Evolutionary conservation across 2,888 invertebrate species (phyloP).

Genomic region (Arctia plantaginis): DNA sequence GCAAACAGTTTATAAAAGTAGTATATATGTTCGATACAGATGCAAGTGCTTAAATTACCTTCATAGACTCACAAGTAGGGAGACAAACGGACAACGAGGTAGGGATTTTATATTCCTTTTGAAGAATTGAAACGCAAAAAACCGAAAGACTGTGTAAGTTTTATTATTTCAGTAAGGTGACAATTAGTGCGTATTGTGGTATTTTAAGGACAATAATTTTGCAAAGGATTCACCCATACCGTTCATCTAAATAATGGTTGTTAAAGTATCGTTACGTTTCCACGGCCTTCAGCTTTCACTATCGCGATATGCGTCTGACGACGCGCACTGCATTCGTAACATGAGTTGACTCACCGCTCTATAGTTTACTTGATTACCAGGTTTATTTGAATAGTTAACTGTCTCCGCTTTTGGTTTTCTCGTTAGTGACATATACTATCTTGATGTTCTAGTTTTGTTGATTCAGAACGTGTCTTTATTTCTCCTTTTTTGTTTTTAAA

Average conservation of each 20-base stretch:
- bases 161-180: not conserved
- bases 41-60: no score
- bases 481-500: no score
- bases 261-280: constrained; percentile 59
- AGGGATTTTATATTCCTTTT: not conserved
- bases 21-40: not conserved
- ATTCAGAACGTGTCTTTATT: not conserved
- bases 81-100: not conserved
- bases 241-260: constrained; percentile 48
- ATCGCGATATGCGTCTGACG: constrained; percentile 58
- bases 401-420: constrained; percentile 8
- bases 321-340: constrained; percentile 39
- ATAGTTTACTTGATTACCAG: constrained; percentile 32
- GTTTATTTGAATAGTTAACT: constrained; percentile 30
- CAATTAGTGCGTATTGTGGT: not conserved
- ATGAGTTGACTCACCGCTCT: constrained; percentile 29
- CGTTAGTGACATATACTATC: not conserved
- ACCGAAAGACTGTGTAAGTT: no score
- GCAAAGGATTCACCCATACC: constrained; percentile 12
- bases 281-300: constrained; percentile 77
- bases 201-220: constrained; percentile 19
- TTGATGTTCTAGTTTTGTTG: not conserved
- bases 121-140: not conserved
- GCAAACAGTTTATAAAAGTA: not conserved
- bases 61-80: no score